phyloP scores from a whole-genome alignment of 64 coral and sea anemone genomes.

The Stichodactyla helianthus region DNA sequence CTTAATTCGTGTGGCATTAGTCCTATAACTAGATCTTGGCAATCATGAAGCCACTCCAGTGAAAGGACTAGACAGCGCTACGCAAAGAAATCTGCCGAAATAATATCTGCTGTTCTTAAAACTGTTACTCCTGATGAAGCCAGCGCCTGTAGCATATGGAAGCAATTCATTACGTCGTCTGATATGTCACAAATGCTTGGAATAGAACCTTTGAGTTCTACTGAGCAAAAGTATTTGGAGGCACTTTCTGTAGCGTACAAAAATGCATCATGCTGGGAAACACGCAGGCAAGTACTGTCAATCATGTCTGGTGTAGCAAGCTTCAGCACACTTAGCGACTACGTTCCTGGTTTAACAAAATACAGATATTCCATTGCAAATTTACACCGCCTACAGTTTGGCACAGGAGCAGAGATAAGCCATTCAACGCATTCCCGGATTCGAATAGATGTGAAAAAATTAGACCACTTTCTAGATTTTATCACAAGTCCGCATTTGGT shows the following conservation, averaged over 20 bases:
- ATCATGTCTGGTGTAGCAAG: conserved; percentile 32
- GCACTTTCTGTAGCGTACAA: conserved; percentile 31
- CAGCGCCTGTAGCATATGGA: too few species aligned
- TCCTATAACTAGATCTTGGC: too few species aligned
- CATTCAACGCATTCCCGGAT: neutral
- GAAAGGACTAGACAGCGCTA: too few species aligned
- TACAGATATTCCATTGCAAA: conserved; percentile 38
- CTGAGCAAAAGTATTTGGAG: conserved; percentile 14
- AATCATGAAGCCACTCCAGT: too few species aligned
- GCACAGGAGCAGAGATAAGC: neutral
- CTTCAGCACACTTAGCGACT: conserved; percentile 6
- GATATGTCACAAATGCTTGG: too few species aligned
- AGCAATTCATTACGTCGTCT: too few species aligned
- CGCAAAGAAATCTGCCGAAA: too few species aligned
- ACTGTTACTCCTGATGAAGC: too few species aligned
- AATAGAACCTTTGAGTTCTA: too few species aligned
- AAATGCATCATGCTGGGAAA: conserved; percentile 13
- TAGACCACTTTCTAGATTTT: conserved; percentile 25
- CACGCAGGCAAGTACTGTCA: conserved; percentile 33
- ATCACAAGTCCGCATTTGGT: conserved; percentile 26
- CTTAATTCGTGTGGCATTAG: neutral
- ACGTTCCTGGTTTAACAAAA: conserved; percentile 34
- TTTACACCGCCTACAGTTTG: conserved; percentile 34
- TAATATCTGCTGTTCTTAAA: too few species aligned
- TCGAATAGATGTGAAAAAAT: neutral